Evolutionary conservation across 2,888 invertebrate species (phyloP).

Genomic region (Plebejus anna): DNA sequence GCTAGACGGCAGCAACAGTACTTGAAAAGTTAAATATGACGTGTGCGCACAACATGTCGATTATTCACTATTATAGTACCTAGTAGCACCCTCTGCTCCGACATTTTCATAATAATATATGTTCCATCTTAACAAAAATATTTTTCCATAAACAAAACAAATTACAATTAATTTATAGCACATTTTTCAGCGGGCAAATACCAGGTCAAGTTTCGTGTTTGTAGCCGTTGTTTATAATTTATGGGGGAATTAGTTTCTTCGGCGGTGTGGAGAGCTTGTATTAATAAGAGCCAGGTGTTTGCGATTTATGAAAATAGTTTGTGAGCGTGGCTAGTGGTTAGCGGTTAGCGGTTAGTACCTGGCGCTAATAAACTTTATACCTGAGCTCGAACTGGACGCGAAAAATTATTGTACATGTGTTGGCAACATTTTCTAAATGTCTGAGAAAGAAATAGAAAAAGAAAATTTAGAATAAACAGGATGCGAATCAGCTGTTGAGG

Average conservation of each 20-base stretch:
- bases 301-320: conserved; percentile 27
- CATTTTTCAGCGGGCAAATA: not conserved
- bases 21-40: too few species aligned
- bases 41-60: too few species aligned
- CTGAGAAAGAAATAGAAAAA: not conserved
- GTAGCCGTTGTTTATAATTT: conserved; percentile 22
- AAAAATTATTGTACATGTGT: not conserved
- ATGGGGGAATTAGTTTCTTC: conserved; percentile 21
- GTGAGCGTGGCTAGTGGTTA: conserved; percentile 14
- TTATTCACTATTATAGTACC: too few species aligned
- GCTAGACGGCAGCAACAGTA: too few species aligned
- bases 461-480: not conserved
- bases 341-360: not conserved
- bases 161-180: not conserved
- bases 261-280: not conserved
- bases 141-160: not conserved
- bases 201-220: conserved; percentile 3
- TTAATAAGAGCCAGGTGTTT: conserved; percentile 27
- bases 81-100: too few species aligned
- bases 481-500: too few species aligned
- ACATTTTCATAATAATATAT: too few species aligned
- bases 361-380: conserved; percentile 21
- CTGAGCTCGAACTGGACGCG: not conserved
- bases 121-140: too few species aligned
- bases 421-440: not conserved